Evolutionary conservation across 2,797 vertebrate species (phyloP), one percentile per base, ranked within the genome.

Genomic region (Mormyrops boulengeri): DNA sequence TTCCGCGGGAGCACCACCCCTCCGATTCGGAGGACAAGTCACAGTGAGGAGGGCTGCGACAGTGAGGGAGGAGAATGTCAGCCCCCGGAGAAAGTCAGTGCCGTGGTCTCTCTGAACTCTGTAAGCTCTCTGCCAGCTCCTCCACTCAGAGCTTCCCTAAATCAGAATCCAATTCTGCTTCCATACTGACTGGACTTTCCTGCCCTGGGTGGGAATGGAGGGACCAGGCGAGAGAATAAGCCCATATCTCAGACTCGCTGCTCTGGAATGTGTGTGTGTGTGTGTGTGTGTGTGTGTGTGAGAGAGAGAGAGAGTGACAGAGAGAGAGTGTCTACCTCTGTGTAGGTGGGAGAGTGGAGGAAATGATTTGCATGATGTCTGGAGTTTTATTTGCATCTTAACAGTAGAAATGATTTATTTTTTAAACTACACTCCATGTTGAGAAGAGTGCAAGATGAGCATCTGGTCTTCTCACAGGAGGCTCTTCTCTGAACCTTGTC

Each of bases 21-120:
- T 96, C 97, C 0, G 97, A 98, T 3, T 96, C 97, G 0, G 95
- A 97, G 0, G 97, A 98, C 93, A 98, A 97, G 92, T 96, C 96
- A 88, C 96, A 97, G 91, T 97, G 95, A 97, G 88, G 38, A 4
- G n/a, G 89, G 77, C 26, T 19, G 4, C 30, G 66, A 47, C 34
- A 87, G 60, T 92, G 11, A 93, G 92, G 52, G 73, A 90, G 49
- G 86, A 89, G 80, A 90, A 87, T 87, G 12, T 38, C 80, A 55
- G 85, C 80, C 2, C 14, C 3, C 49, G 4, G 49, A 26, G 53
- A 34, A 17, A 0, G 62, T 69, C 26, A 9, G 50, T 55, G 22
- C n/a, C 47, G 5, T 44, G 82, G 3, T 85, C 41, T 50, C 41
- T 47, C 22, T 7, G 26, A 38, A 9, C 52, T 30, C 14, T 9